These are phyloP conservation scores for Pitta sordida DNA, from an alignment of 2,113 vertebrate species.

Conservation along the genomic window DNA sequence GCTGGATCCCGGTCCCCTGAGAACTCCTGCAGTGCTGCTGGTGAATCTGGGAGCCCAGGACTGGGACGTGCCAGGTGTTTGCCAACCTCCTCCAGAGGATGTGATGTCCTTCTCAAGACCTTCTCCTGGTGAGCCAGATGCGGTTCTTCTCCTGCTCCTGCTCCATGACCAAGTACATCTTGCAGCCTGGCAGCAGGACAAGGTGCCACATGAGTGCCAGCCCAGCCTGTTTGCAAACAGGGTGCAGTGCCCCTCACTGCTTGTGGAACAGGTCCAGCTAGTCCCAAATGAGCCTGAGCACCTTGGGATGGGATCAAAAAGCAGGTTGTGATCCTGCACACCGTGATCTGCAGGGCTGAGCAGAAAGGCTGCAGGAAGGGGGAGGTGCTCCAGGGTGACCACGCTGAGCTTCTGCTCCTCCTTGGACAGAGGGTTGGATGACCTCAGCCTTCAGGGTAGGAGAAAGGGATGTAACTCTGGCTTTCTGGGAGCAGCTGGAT, in stretches of 20 bases:
- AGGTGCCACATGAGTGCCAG: background rate
- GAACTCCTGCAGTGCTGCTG: no score
- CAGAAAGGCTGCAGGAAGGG: background rate
- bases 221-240: background rate
- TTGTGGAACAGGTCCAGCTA: background rate
- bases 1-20: no score
- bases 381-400: background rate
- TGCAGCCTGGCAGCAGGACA: background rate
- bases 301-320: background rate
- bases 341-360: background rate
- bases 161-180: background rate
- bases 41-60: no score
- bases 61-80: background rate
- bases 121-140: background rate
- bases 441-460: rapidly evolving
- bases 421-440: background rate
- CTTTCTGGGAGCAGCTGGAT: background rate
- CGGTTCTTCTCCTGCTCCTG: background rate
- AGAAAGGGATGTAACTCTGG: background rate
- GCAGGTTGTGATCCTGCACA: background rate
- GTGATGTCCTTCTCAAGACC: background rate
- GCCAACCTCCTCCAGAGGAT: background rate
- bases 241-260: background rate
- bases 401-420: rapidly evolving
- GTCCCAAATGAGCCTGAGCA: background rate